Evolutionary conservation across 2,113 vertebrate genomes (phyloP).

Genomic region (Crocuta crocuta): DNA sequence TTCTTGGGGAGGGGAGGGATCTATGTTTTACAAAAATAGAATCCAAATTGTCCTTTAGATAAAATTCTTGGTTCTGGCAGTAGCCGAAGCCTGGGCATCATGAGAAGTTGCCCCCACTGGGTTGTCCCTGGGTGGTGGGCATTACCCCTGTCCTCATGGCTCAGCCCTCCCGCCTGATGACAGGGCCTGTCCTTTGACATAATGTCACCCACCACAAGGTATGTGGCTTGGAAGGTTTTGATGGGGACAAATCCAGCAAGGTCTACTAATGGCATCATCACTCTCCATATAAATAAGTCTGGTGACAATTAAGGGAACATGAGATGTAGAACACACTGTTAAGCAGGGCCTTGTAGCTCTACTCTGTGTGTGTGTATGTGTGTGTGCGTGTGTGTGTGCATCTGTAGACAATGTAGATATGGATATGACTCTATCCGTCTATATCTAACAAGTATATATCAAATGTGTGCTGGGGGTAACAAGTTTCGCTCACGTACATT

Average conservation of each 20-base stretch:
- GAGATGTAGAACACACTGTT: not conserved
- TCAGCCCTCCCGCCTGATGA: not conserved
- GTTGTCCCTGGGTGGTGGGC: not conserved
- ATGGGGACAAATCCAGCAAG: not conserved
- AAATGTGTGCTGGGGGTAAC: slow-evolving; percentile 60
- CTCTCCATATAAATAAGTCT: slow-evolving; percentile 2
- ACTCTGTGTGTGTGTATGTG: not conserved
- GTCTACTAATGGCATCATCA: not conserved
- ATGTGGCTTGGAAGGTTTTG: not conserved
- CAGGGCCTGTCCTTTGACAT: not conserved
- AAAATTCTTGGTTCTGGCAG: slow-evolving; percentile 76
- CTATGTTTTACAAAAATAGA: slow-evolving; percentile 69
- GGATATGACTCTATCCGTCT: slow-evolving; percentile 41
- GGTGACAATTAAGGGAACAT: not conserved
- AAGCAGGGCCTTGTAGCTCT: slow-evolving; percentile 41
- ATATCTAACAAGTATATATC: slow-evolving; percentile 50
- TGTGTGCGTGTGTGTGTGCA: not conserved
- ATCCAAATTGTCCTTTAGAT: slow-evolving; percentile 79
- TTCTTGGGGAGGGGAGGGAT: slow-evolving; percentile 77
- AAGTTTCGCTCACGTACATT: slow-evolving; percentile 66
- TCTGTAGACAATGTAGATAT: slow-evolving; percentile 2
- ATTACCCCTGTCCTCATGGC: not conserved
- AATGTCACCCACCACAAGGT: not conserved
- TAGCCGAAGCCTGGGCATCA: slow-evolving; percentile 68
- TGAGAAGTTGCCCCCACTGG: not conserved